Evolutionary conservation across 2,888 invertebrate species (phyloP).

Genomic region (Incurvaria masculella): DNA sequence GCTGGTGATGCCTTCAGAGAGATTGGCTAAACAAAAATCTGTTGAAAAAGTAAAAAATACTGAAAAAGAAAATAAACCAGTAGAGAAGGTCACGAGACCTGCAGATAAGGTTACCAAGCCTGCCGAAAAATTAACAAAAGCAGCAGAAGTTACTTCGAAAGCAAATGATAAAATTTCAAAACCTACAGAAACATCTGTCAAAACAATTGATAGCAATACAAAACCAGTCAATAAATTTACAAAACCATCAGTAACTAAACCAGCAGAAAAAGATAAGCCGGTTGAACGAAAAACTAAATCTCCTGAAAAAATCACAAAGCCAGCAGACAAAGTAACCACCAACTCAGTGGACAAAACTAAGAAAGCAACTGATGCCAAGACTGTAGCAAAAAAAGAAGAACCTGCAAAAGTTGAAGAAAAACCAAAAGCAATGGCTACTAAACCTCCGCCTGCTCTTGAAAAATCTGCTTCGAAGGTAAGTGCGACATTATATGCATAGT

Average conservation of each 20-base stretch:
- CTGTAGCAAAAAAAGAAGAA: slow-evolving; percentile 6
- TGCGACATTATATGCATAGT: too few relatives aligned
- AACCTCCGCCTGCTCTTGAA: slow-evolving; percentile 41
- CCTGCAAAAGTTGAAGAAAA: slow-evolving; percentile 23
- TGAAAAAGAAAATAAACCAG: slow-evolving; percentile 23
- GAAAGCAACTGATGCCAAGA: not conserved
- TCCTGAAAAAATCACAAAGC: slow-evolving; percentile 6
- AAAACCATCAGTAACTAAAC: slow-evolving; percentile 19
- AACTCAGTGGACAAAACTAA: not conserved
- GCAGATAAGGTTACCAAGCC: slow-evolving; percentile 39
- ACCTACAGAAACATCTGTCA: slow-evolving; percentile 35
- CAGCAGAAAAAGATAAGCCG: slow-evolving; percentile 21
- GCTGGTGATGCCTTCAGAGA: not conserved
- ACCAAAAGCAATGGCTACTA: slow-evolving; percentile 44
- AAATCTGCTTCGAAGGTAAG: slow-evolving; percentile 40
- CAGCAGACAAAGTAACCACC: not conserved
- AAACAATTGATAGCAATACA: slow-evolving; percentile 42
- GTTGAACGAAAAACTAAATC: slow-evolving; percentile 17
- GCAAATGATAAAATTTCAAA: slow-evolving; percentile 24
- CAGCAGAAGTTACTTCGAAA: slow-evolving; percentile 28
- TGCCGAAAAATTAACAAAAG: slow-evolving; percentile 23
- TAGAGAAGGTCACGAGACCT: slow-evolving; percentile 30
- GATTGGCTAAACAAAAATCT: not conserved
- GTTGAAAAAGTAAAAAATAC: not conserved
- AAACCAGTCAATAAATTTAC: slow-evolving; percentile 20